Percentiles rank a stretch among this genome's conserved stretches.
Conservation (phyloP, 2,797 vertebrate species). For the Sphenopsis melanotis region DNA sequence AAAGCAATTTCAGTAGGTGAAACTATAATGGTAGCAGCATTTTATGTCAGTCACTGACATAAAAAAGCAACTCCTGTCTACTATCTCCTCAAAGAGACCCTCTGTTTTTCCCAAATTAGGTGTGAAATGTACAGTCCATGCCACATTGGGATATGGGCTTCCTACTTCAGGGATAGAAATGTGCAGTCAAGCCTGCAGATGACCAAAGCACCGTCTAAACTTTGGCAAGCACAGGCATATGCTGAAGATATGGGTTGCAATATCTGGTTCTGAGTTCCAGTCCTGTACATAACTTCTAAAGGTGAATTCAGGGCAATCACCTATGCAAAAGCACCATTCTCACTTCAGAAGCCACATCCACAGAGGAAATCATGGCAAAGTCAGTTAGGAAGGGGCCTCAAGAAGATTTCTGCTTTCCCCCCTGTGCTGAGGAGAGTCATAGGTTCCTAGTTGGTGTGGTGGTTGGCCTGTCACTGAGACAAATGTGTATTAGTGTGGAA, state of each 20-base stretch:
- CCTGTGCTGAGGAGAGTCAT: neutral
- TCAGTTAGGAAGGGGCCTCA: neutral
- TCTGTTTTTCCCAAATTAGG: neutral
- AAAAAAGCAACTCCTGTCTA: neutral
- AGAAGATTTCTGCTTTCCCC: neutral
- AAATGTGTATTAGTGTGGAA: neutral
- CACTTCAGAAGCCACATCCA: neutral
- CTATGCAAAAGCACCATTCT: neutral
- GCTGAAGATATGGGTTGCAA: neutral
- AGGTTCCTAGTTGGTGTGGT: too few species aligned
- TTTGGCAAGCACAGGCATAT: neutral
- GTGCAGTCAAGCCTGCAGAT: neutral
- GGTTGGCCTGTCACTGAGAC: neutral
- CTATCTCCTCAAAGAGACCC: neutral
- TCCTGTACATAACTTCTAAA: neutral
- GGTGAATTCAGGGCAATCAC: neutral
- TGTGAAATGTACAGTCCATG: neutral
- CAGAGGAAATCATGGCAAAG: neutral
- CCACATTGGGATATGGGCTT: neutral
- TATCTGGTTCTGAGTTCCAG: neutral
- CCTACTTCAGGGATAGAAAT: neutral
- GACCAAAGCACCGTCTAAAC: neutral
- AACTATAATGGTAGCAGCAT: neutral
- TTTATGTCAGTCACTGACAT: neutral
- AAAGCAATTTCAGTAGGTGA: neutral